Evolutionary conservation across 2,113 vertebrate species (phyloP), one percentile per base, ranked within the genome.

Genomic region (Odocoileus virginianus): DNA sequence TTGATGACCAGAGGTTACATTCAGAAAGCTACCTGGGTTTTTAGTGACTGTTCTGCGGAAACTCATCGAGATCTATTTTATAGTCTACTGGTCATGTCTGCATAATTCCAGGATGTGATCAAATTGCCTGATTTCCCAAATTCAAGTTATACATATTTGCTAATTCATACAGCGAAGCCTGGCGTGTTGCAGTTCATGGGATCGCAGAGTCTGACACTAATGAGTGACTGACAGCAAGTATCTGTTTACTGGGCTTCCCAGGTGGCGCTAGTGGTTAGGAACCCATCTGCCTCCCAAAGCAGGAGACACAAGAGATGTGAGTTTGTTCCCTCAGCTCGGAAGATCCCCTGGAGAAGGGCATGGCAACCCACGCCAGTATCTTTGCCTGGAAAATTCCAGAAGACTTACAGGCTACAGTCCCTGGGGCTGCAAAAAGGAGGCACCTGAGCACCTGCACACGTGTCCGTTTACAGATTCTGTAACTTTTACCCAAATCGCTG

Each of bases 121-220:
- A 36, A 25, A 36, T 52, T 33, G 27, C 19, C 21, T 74, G 1
- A 47, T 88, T 79, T 10, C 23, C 28, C 30, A 33, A 60, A 61
- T 91, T 85, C 58, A 61, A 27, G 27, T 84, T 43, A 76, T 7
- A 43, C 2, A 10, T 2, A 21, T 36, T 78, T 52, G 33, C n/a
- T 33, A 47, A 36, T 52, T 78, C 28, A 6, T 78, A 14, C 19
- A 12, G 19, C 19, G 19, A 40, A 40, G 67, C 19, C 67, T 23
- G n/a, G n/a, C 9, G 1, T 36, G 64, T 36, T 71, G n/a, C 4
- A 71, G 64, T 23, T n/a, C 67, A 40, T 12, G n/a, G 19, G 5
- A 12, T 40, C 0, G 1, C 10, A 40, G 67, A 23, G 67, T 40
- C n/a, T 40, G n/a, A 40, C n/a, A 2, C 19, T 71, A 23, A 23